Base-by-base conservation (phyloP, 2,888 invertebrate genomes). In the Caenorhabditis virilis region DNA sequence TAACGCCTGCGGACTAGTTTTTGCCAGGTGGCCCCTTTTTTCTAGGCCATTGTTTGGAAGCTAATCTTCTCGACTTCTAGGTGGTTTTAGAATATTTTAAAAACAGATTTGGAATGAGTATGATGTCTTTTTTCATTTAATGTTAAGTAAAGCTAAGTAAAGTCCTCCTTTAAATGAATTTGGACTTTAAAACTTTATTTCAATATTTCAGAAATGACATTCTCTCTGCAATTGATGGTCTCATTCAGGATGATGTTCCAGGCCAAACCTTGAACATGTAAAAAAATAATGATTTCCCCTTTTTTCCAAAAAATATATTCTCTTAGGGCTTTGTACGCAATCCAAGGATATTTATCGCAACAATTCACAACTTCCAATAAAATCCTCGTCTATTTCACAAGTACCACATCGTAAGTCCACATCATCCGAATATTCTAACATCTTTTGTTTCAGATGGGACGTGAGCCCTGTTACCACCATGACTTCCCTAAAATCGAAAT, bases 321-420 rank as follows among this genome's bases (percentile, higher is more conserved):
- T 36, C 16, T 13, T 16, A 36, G 36, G 16, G 36, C 36, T 4
- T 55, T 72, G 3, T 48, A 54, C 22, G 72, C 72, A 13, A 67
- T 69, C 20, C 63, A 67, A 30, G 54, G 50, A 16, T 69, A 67
- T 27, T 49, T 72, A 11, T 26, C 38, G 22, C 55, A 57, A 48
- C 53, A 60, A 15, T 59, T 52, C n/a, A 20, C 53, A 1, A 59
- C 67, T 5, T 38, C 59, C 35, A 66, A 72, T 30, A 62, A 53
- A 30, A 25, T 72, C 9, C 43, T 72, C 5, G 67, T 63, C 38
- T 74, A 74, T 43, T 66, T 74, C 52, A 67, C 72, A 20, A 64
- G 65, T 33, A 74, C 61, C 20, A 70, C 72, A 25, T 65, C 64
- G 30, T 71, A n/a, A n/a, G n/a, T n/a, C n/a, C n/a, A n/a, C n/a